These are phyloP conservation scores for Apodemia zela DNA, from an alignment of 2,888 invertebrate species.

Conservation along the genomic window DNA sequence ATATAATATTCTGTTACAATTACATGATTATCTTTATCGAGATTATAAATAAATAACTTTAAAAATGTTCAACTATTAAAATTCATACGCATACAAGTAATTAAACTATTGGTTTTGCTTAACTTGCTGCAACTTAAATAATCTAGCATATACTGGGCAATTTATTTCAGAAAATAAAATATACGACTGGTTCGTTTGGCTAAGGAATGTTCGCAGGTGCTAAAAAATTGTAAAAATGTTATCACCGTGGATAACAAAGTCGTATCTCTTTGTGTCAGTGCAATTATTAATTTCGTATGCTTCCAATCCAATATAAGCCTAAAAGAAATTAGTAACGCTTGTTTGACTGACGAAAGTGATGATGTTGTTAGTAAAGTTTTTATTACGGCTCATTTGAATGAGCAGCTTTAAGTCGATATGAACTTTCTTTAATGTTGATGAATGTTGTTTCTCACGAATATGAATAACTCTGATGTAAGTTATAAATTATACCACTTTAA, in stretches of 20 bases:
- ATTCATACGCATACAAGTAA: too few species aligned
- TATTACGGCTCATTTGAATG: constrained; percentile 57
- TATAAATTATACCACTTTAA: not conserved
- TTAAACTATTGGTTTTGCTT: too few species aligned
- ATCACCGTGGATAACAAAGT: constrained; percentile 40
- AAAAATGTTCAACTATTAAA: too few species aligned
- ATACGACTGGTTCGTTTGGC: constrained; percentile 22
- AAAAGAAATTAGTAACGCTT: constrained; percentile 65
- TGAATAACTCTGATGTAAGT: not conserved
- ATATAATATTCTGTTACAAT: too few species aligned
- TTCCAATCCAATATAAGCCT: constrained; percentile 64
- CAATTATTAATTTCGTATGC: constrained; percentile 75
- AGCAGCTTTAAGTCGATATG: constrained; percentile 45
- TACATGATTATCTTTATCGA: too few species aligned
- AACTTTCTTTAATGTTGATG: constrained; percentile 24
- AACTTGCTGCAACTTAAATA: too few species aligned
- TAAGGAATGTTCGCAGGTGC: constrained; percentile 42
- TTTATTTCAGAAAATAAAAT: not conserved
- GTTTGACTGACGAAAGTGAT: constrained; percentile 55
- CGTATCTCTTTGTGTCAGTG: constrained; percentile 46
- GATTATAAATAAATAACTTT: too few species aligned
- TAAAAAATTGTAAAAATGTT: constrained; percentile 42
- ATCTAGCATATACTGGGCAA: too few species aligned
- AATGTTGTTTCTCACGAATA: constrained; percentile 22
- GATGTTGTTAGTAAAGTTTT: constrained; percentile 70